Conservation (phyloP, 2,888 invertebrate genomes). For the Limnephilus auricula region DNA sequence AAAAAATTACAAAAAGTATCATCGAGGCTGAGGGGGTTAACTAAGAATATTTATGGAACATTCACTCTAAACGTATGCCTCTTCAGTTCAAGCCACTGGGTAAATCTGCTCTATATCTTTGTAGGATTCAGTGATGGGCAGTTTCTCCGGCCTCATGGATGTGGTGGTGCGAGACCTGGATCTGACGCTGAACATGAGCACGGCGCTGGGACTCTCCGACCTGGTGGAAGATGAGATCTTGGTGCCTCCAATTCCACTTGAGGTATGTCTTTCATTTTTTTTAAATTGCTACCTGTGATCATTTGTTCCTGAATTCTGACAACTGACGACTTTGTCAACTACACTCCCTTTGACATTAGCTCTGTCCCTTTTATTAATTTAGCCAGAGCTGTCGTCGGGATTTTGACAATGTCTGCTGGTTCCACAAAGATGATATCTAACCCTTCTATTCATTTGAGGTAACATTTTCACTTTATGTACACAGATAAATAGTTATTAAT, state of each 20-base stretch:
- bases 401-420: too few relatives aligned
- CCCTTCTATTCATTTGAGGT: too few relatives aligned
- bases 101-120: slow-evolving; percentile 12
- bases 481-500: too few relatives aligned
- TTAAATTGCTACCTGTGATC: neutral
- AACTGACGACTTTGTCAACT: too few relatives aligned
- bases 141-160: slow-evolving; percentile 74
- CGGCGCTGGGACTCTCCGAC: slow-evolving; percentile 88
- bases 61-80: neutral
- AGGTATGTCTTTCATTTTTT: slow-evolving; percentile 75
- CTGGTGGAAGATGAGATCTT: slow-evolving; percentile 92
- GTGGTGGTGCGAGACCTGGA: slow-evolving; percentile 82
- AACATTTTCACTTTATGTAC: too few relatives aligned
- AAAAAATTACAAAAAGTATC: too few relatives aligned
- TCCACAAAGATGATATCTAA: too few relatives aligned
- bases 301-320: neutral
- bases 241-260: slow-evolving; percentile 87
- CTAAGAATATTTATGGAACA: neutral
- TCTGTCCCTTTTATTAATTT: too few relatives aligned
- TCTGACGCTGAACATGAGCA: slow-evolving; percentile 87
- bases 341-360: too few relatives aligned
- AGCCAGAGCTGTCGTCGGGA: too few relatives aligned
- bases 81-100: neutral
- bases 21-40: too few relatives aligned
- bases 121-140: slow-evolving; percentile 64